These are phyloP conservation scores for Eleutherodactylus coqui DNA, from an alignment of 2,797 vertebrate species.

Conservation along the genomic window DNA sequence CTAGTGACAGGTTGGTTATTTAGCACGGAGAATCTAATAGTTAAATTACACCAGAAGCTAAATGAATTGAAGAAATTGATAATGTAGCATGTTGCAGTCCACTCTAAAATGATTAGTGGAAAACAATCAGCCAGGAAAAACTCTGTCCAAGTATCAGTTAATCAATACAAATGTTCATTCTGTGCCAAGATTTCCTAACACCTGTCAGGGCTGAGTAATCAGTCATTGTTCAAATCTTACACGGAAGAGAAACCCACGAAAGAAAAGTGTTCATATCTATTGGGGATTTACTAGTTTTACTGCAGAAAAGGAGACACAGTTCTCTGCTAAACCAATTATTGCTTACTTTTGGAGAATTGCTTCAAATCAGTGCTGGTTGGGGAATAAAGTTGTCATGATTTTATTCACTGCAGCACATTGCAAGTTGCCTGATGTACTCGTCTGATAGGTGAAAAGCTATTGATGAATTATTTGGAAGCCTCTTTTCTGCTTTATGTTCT, in stretches of 20 bases:
- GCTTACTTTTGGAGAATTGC: conserved; percentile 62
- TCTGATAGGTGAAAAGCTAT: conserved; percentile 8
- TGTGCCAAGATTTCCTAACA: conserved; percentile 70
- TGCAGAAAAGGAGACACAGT: conserved; percentile 65
- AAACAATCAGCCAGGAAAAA: conserved; percentile 69
- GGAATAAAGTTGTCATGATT: conserved; percentile 40
- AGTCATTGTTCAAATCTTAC: conserved; percentile 71
- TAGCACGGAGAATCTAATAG: conserved; percentile 66
- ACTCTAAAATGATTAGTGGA: conserved; percentile 69
- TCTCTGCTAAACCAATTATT: conserved; percentile 73
- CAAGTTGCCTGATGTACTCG: conserved; percentile 16
- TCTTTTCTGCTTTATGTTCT: background rate
- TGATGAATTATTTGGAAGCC: background rate
- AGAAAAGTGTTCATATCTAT: conserved; percentile 66
- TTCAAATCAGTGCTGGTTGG: conserved; percentile 53
- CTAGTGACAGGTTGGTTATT: conserved; percentile 61
- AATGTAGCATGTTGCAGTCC: conserved; percentile 66
- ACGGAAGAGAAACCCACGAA: conserved; percentile 65
- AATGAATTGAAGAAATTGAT: conserved; percentile 71
- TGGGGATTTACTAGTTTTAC: conserved; percentile 66
- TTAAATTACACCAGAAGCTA: conserved; percentile 67
- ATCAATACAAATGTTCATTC: conserved; percentile 72
- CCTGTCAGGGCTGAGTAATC: conserved; percentile 71
- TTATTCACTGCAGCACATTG: conserved; percentile 23
- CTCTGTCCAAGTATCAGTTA: conserved; percentile 68